Base-by-base conservation (phyloP, 2,797 vertebrate genomes). In the Enteromius argenteus region DNA sequence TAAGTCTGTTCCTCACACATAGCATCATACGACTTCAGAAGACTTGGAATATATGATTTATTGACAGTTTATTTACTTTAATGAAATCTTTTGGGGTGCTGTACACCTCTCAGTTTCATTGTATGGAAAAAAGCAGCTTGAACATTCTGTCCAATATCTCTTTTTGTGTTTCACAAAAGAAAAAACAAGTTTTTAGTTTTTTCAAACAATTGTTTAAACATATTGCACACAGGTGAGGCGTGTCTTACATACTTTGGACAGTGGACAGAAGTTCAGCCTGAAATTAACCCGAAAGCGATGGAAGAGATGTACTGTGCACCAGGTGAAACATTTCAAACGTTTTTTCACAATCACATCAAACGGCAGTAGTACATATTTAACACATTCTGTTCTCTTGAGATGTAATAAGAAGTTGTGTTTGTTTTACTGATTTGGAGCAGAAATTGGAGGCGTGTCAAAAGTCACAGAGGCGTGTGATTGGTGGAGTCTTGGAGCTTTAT, bases 211-310 rank as follows among this genome's bases (percentile, higher is more conserved):
- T 19, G 35, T 42, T 60, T 10, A 62, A 69, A 56, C 46, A 17
- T 75, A 46, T 68, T 91, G 84, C 91, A 83, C 68, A 88, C 92
- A 99, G 98, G 97, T 90, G 97, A 97, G 2, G 87, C 96, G 85
- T 95, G 95, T 88, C 94, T 99, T 92, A 99, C 98, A 0, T 99
- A 98, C 91, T 99, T 99, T 86, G 97, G 98, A 87, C 98, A 98
- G 91, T 99, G 98, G 98, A 96, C 97, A n/a, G 97, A 99, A 66
- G 97, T 99, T 90, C 97, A 99, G 91, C 94, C 95, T 10, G 96
- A 95, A 81, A 96, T 93, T 72, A 95, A 95, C 93, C 90, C 91
- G 56, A 96, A 93, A 91, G 96, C 98, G 2, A 87, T 82, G 87
- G 97, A 98, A 62, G 91, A 96, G 84, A 96, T 99, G 90, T 99